These are phyloP conservation scores for Rutpela maculata DNA, from an alignment of 2,888 invertebrate genomes.

Conservation along the genomic window DNA sequence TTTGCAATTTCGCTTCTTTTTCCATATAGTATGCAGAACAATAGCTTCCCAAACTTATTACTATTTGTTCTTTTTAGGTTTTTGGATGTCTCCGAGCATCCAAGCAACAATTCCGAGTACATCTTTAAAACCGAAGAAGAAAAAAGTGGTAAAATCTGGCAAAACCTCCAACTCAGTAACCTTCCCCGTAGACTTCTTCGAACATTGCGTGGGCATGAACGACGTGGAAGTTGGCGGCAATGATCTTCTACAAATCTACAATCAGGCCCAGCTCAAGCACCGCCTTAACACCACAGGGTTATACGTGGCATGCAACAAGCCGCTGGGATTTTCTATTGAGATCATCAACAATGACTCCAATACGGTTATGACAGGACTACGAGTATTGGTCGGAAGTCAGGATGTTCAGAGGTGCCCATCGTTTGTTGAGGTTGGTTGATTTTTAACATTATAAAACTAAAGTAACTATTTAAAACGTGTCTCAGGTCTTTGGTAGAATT, in stretches of 20 bases:
- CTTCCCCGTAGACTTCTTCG: slow-evolving; percentile 96
- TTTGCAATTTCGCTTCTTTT: too few species aligned
- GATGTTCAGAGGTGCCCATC: slow-evolving; percentile 87
- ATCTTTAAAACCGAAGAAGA: slow-evolving; percentile 74
- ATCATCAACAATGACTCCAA: slow-evolving; percentile 90
- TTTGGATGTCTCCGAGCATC: slow-evolving; percentile 82
- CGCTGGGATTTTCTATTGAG: slow-evolving; percentile 92
- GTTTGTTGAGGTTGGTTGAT: slow-evolving; percentile 77
- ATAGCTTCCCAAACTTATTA: too few species aligned
- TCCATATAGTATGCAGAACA: too few species aligned
- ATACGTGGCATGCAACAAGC: slow-evolving; percentile 95
- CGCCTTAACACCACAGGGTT: slow-evolving; percentile 90
- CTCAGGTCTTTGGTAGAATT: slow-evolving; percentile 65
- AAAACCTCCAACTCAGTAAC: slow-evolving; percentile 82
- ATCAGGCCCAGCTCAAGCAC: slow-evolving; percentile 93
- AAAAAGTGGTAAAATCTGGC: slow-evolving; percentile 78
- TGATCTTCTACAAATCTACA: slow-evolving; percentile 95
- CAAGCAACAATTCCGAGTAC: slow-evolving; percentile 75
- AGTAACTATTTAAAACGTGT: neutral
- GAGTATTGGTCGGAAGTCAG: slow-evolving; percentile 91
- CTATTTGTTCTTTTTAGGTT: slow-evolving; percentile 69
- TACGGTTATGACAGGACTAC: slow-evolving; percentile 85
- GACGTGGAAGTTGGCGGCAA: slow-evolving; percentile 97
- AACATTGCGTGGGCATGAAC: slow-evolving; percentile 92
- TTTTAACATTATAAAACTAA: neutral